Base-by-base conservation (phyloP, 1,140 invertebrate species). In the Aphidius gifuensis region DNA sequence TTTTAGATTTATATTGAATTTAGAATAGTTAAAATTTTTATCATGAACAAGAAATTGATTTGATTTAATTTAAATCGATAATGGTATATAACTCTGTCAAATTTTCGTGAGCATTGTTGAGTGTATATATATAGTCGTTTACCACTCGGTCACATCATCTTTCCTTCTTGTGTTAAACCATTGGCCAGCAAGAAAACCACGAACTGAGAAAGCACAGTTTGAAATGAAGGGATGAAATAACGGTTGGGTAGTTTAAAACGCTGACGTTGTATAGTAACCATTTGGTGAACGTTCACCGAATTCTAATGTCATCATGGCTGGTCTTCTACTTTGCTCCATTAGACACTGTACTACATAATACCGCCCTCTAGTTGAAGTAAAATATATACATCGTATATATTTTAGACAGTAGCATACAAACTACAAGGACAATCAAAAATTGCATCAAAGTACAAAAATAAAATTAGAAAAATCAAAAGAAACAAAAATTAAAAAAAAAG, bases 221-320 rank as follows among this genome's bases (percentile, higher is more conserved):
- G 2, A 32, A 32, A 32, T 32, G 2, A 4, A 32, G 23, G 23
- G 23, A 32, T 32, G 23, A 32, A 32, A 32, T 32, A 32, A 32
- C 23, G 2, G 23, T 32, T 3, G 23, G 42, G 44, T 9, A 51
- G 42, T 46, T 43, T 48, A 63, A 63, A 63, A 59, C 50, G 61
- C 61, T 63, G 61, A 63, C 61, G 61, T 32, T 59, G 54, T 55
- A 43, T 55, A 40, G 61, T n/a, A 57, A 45, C 56, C 58, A 58
- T 47, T 8, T 42, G n/a, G 48, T 21, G 49, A 53, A 63, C 61
- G 61, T 59, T 58, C 58, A 58, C 61, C 61, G 61, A 58, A 63
- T 63, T 59, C 56, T 63, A 63, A 63, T 63, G 61, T 48, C 48
- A 48, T 44, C 42, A 59, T 50, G 53, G 61, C 46, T 40, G 53